These are phyloP conservation scores for Chymomyza procnemis DNA, from an alignment of 2,888 invertebrate species.

Conservation along the genomic window DNA sequence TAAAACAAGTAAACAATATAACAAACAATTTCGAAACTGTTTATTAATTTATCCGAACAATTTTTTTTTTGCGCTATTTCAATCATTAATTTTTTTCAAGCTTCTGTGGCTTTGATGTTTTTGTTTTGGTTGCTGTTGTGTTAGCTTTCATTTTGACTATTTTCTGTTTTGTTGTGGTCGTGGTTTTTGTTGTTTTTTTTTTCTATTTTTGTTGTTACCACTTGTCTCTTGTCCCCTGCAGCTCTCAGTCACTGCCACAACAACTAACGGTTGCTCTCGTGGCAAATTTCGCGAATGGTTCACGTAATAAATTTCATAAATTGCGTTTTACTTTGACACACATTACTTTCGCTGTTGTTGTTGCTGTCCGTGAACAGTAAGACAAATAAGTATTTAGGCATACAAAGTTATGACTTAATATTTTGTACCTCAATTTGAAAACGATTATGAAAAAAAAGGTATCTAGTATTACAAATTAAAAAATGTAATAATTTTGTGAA, in stretches of 20 bases:
- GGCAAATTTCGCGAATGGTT: slow-evolving; percentile 57
- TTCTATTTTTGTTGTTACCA: slow-evolving; percentile 8
- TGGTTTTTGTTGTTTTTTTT: slow-evolving; percentile 17
- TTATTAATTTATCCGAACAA: slow-evolving; percentile 42
- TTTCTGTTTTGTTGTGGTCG: slow-evolving; percentile 12
- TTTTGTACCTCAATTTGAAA: no score
- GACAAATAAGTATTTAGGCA: no score
- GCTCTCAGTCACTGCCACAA: not conserved
- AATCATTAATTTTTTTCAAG: slow-evolving; percentile 32
- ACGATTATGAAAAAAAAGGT: no score
- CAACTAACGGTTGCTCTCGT: slow-evolving; percentile 25
- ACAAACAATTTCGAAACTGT: slow-evolving; percentile 50
- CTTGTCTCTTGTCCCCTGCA: not conserved
- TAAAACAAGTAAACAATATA: slow-evolving; percentile 31
- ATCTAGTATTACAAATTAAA: no score
- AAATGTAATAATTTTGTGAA: no score
- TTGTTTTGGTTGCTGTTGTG: not conserved
- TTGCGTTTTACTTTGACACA: slow-evolving; percentile 71
- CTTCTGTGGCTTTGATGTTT: slow-evolving; percentile 20
- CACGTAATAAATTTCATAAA: slow-evolving; percentile 70
- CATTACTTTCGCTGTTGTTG: slow-evolving; percentile 46
- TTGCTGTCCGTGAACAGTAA: slow-evolving; percentile 24
- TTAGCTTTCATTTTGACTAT: slow-evolving; percentile 2
- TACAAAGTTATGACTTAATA: no score
- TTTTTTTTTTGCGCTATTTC: slow-evolving; percentile 10